Conservation (phyloP, 2,113 vertebrate species). For the Gobio gobio region DNA sequence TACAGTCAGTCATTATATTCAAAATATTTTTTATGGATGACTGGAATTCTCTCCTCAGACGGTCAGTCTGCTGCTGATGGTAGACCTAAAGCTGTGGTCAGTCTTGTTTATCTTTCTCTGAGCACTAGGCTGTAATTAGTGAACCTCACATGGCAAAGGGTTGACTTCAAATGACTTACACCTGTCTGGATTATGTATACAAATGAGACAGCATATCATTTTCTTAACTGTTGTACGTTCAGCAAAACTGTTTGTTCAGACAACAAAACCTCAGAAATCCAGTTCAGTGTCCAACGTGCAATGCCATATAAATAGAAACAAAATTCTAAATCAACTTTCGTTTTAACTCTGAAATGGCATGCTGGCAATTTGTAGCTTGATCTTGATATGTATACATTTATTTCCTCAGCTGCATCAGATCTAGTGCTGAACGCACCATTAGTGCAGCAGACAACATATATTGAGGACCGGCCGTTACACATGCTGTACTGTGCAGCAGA, state of each 20-base stretch:
- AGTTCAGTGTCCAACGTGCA: not conserved
- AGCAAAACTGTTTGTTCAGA: constrained; percentile 25
- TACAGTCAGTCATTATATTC: not conserved
- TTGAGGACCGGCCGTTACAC: constrained; percentile 95
- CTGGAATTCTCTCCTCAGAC: not conserved
- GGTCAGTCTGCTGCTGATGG: constrained; percentile 13
- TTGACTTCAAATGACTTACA: constrained; percentile 25
- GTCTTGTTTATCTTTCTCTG: constrained; percentile 13
- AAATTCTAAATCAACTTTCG: not conserved
- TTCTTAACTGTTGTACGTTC: not conserved
- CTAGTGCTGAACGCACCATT: constrained; percentile 87
- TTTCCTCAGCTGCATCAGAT: constrained; percentile 87
- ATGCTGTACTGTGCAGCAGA: constrained; percentile 96
- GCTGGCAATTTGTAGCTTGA: not conserved
- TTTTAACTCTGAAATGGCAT: not conserved
- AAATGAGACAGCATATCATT: constrained; percentile 19
- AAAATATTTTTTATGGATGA: not conserved
- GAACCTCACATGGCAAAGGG: not conserved
- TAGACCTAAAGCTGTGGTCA: not conserved
- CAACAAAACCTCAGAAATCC: constrained; percentile 26
- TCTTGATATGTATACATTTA: not conserved
- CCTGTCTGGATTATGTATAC: constrained; percentile 15
- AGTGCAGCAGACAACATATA: constrained; percentile 94
- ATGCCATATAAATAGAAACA: constrained; percentile 6
- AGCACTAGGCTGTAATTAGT: not conserved